Evolutionary conservation across 2,797 vertebrate genomes (phyloP), one percentile per base, ranked within the genome.

Genomic region (Periophthalmus magnuspinnatus): DNA sequence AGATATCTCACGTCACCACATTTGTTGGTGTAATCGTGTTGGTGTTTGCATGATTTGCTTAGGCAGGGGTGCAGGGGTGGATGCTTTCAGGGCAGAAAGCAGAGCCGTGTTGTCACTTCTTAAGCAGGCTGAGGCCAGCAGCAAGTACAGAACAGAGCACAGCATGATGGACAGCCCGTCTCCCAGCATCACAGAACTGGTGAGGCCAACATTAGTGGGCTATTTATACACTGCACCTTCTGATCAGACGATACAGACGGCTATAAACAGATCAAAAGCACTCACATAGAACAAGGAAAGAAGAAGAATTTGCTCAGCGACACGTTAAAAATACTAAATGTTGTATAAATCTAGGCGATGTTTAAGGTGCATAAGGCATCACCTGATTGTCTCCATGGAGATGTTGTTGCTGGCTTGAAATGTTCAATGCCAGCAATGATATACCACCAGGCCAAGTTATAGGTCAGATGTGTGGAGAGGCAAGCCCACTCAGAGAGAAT

Each of bases 191-290:
- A 66, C 71, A 74, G 78, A 81, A 75, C 68, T 77, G 80, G 83
- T 82, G 79, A 85, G 10, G 45, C 79, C 82, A 84, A 83, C 79
- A 75, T 69, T 60, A 69, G 70, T 66, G 0, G 52, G 77, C 82
- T 90, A 87, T 91, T 89, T 90, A 86, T 88, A 85, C 70, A 63
- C 70, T 5, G 0, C 55, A 57, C 70, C 72, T 69, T 64, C 74
- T 80, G 82, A 90, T 90, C 80, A 89, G 86, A 16, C 14, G 45
- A 45, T 1, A 45, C 41, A 45, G 41, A 45, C 13, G 38, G 2
- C 33, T 19, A n/a, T 84, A 71, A 70, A 63, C 64, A 52, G 16
- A 3, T 38, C 59, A 21, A 22, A 61, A 61, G 34, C 5, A 22
- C 62, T 64, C 24, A 28, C 22, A 63, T 52, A 61, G 70, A 34